Evolutionary conservation across 2,888 invertebrate species (phyloP), one percentile per base, ranked within the genome.

Genomic region (Hirudinaria manillensis): DNA sequence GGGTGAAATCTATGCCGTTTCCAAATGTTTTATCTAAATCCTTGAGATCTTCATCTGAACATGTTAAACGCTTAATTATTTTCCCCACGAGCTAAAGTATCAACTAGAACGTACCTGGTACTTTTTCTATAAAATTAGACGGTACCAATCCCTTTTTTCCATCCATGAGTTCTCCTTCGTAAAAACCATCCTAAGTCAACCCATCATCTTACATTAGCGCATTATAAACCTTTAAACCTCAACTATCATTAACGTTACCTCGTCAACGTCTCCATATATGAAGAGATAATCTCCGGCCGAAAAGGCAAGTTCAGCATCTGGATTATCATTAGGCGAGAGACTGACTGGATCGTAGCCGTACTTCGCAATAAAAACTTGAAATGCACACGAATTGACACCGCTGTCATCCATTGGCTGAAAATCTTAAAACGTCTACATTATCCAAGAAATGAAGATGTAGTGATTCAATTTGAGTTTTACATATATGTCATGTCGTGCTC

Each of bases 221-320:
- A 45, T 45, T 45, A 10, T 45, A 10, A 36, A 36, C 10, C 36
- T 36, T 36, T 16, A 45, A 45, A 1, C 45, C 19, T 61, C 24
- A 29, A 29, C 24, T 16, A 53, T 53, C 53, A 53, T 53, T 53
- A 53, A 56, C 56, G 56, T 53, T n/a, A 77, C 77, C 76, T 85
- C 86, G 78, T 85, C 86, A 84, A 88, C 86, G 75, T 87, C 87
- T 66, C 93, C 94, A 91, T 94, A 94, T 27, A 99, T 94, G 77
- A 99, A 88, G 71, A 99, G 89, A 86, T 97, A 98, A 87, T 99
- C 98, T n/a, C 98, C 98, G 75, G 95, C 92, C 82, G 92, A 92
- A 68, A 85, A 90, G 24, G 92, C 90, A 79, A 99, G 87, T 85
- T 99, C 99, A 71, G 94, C 92, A 87, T 98, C 98, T 2, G 94